Percentiles rank a stretch among this genome's conserved stretches.
These are phyloP conservation scores for pig (Sus scrofa) DNA, from an alignment of 2,113 vertebrate genomes.

Conservation along the genomic window T2T-Sscrofa CM000826.6:94166001-94166500, in stretches of 20 bases:
- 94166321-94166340: constrained; percentile 41
- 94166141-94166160: constrained; percentile 12
- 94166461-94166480: background rate
- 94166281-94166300: constrained; percentile 35
- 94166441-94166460: background rate
- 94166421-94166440: background rate
- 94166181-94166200: constrained; percentile 16
- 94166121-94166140: constrained; percentile 41
- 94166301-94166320: constrained; percentile 67
- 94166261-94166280: constrained; percentile 52
- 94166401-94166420: constrained; percentile 50
- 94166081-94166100: constrained; percentile 54
- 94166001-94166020: constrained; percentile 44
- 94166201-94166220: background rate
- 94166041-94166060: constrained; percentile 41
- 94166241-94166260: constrained; percentile 23
- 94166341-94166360: constrained; percentile 29
- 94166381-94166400: constrained; percentile 58
- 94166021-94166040: constrained; percentile 68
- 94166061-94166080: background rate
- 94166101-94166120: background rate
- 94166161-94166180: constrained; percentile 16
- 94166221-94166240: constrained; percentile 7
- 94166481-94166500: background rate
- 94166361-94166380: constrained; percentile 65